These are phyloP conservation scores for Apodemus agrarius DNA, from an alignment of 2,797 vertebrate species.

Conservation along the genomic window DNA sequence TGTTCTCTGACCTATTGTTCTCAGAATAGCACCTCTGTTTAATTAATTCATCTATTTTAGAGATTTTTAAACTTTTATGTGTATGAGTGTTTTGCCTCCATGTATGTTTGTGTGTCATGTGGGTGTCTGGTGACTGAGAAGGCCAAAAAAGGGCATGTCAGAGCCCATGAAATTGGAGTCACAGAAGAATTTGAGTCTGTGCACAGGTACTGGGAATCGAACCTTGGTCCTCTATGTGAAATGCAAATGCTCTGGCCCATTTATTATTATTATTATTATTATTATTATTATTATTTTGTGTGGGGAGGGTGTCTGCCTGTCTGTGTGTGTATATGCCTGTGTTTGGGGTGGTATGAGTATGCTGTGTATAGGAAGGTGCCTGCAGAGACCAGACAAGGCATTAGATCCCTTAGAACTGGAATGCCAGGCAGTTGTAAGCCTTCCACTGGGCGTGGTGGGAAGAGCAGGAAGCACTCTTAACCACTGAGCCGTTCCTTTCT, in stretches of 20 bases:
- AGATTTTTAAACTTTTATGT: background rate
- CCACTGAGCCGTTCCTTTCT: background rate
- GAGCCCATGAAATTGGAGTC: background rate
- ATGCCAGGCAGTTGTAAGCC: background rate
- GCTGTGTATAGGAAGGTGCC: background rate
- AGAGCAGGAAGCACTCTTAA: background rate
- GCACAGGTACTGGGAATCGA: background rate
- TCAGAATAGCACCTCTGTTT: constrained; percentile 74
- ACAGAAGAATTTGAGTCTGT: background rate
- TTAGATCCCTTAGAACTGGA: background rate
- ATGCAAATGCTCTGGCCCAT: background rate
- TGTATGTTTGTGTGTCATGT: background rate
- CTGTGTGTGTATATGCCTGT: background rate
- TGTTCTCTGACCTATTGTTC: constrained; percentile 72
- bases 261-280: too few relatives aligned
- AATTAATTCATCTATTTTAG: background rate
- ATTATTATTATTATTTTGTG: too few relatives aligned
- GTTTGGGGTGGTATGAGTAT: background rate
- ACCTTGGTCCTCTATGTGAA: background rate
- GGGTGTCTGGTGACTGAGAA: background rate
- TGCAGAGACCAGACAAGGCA: background rate
- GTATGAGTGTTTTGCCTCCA: background rate
- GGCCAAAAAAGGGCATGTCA: background rate
- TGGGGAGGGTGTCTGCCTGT: background rate
- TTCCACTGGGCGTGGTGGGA: background rate